Percentiles rank a stretch among this genome's conserved stretches.
Evolutionary conservation across 2,113 vertebrate genomes (phyloP).

Genomic region (Syngnathus typhle): DNA sequence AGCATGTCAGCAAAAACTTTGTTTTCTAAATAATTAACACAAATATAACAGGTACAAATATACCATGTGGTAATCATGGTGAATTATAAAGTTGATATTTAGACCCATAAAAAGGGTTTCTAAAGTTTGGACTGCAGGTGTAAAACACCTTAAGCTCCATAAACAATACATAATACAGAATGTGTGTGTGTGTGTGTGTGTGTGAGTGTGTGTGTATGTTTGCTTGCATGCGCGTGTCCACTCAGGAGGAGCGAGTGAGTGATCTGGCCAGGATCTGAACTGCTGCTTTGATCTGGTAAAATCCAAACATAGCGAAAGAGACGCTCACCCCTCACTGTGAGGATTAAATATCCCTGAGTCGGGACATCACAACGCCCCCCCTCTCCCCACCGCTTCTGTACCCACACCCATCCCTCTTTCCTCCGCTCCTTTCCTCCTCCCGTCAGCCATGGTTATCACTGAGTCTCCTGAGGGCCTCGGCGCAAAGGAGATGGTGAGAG

Average conservation of each 20-base stretch:
- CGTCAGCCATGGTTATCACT: constrained; percentile 62
- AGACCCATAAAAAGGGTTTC: constrained; percentile 27
- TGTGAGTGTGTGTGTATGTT: constrained; percentile 15
- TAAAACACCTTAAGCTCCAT: constrained; percentile 45
- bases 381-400: constrained; percentile 46
- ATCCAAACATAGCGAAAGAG: constrained; percentile 64
- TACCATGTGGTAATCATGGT: not conserved
- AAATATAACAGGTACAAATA: not conserved
- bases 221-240: constrained; percentile 20
- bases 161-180: not conserved
- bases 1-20: constrained; percentile 1
- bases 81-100: not conserved
- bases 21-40: constrained; percentile 8
- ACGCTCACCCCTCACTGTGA: constrained; percentile 65
- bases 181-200: constrained; percentile 6
- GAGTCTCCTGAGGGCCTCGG: constrained; percentile 57
- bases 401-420: constrained; percentile 42
- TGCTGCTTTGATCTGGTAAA: constrained; percentile 67
- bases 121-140: constrained; percentile 22
- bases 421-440: constrained; percentile 62
- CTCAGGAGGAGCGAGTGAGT: constrained; percentile 46
- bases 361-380: constrained; percentile 71
- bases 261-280: constrained; percentile 64
- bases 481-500: constrained; percentile 41
- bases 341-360: constrained; percentile 76